These are phyloP conservation scores for Ochropleura leucogaster DNA, from an alignment of 2,888 invertebrate genomes.

Conservation along the genomic window DNA sequence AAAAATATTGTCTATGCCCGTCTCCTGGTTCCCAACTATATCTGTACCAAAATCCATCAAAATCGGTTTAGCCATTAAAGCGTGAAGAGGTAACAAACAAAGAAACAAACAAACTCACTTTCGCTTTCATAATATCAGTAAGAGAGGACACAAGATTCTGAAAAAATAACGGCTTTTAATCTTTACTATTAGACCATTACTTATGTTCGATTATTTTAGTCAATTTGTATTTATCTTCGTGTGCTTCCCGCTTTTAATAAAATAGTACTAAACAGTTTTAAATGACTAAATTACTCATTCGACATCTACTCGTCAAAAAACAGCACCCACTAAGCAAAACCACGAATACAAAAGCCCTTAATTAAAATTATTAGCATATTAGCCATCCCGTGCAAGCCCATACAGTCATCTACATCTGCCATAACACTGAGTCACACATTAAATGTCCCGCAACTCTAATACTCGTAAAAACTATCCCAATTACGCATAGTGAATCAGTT, in stretches of 20 bases:
- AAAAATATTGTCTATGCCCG: too few relatives aligned
- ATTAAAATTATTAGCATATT: constrained; percentile 60
- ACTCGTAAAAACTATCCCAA: constrained; percentile 82
- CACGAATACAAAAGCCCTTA: constrained; percentile 51
- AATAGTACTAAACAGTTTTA: background rate
- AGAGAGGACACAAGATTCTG: too few relatives aligned
- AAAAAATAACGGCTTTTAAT: background rate
- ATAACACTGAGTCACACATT: constrained; percentile 69
- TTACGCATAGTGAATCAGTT: constrained; percentile 81
- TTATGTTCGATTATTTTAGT: background rate
- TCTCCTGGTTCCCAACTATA: too few relatives aligned
- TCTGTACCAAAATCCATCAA: too few relatives aligned
- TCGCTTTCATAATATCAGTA: too few relatives aligned
- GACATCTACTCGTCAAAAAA: background rate
- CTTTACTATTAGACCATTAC: background rate
- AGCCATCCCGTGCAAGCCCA: constrained; percentile 54
- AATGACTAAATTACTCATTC: constrained; percentile 5
- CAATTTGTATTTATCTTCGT: background rate
- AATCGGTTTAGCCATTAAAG: too few relatives aligned
- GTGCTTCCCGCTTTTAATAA: background rate
- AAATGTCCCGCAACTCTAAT: constrained; percentile 67
- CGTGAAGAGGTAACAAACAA: too few relatives aligned
- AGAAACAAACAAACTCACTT: too few relatives aligned
- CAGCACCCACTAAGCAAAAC: constrained; percentile 31
- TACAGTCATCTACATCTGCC: constrained; percentile 60